These are phyloP conservation scores for Laticauda colubrina DNA, from an alignment of 2,113 vertebrate genomes.

Conservation along the genomic window DNA sequence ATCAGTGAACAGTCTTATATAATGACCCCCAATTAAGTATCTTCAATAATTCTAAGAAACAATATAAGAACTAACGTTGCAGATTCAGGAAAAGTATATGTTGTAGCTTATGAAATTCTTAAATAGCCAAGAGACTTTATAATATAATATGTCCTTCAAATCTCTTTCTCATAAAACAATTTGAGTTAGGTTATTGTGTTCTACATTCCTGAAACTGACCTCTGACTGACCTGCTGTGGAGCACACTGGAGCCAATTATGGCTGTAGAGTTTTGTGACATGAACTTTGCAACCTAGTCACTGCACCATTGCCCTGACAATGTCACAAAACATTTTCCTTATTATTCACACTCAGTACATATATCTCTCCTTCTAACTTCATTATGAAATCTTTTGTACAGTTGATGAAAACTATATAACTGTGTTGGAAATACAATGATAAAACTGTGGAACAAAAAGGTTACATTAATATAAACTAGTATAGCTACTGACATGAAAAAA, in stretches of 20 bases:
- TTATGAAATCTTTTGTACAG: not conserved
- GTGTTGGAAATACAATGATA: not conserved
- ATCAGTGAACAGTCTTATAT: not conserved
- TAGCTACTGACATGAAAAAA: not conserved
- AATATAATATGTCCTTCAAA: slow-evolving; percentile 8
- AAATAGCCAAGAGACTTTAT: slow-evolving; percentile 14
- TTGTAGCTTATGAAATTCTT: not conserved
- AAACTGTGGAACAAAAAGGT: not conserved
- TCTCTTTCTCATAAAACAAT: slow-evolving; percentile 9
- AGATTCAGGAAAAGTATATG: not conserved
- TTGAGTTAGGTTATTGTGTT: slow-evolving; percentile 19
- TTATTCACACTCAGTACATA: not conserved
- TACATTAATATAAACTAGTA: not conserved
- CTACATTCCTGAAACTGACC: slow-evolving; percentile 19
- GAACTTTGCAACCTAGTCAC: slow-evolving; percentile 6
- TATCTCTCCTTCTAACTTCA: not conserved
- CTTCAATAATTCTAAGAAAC: not conserved
- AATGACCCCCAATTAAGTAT: not conserved
- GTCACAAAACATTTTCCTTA: not conserved
- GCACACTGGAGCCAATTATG: slow-evolving; percentile 13
- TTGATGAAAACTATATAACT: not conserved
- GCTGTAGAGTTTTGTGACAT: not conserved
- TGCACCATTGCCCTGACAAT: not conserved
- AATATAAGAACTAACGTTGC: not conserved
- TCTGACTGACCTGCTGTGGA: slow-evolving; percentile 19